phyloP scores from a whole-genome alignment of 2,888 invertebrate genomes.

The Balanococcus diminutus region DNA sequence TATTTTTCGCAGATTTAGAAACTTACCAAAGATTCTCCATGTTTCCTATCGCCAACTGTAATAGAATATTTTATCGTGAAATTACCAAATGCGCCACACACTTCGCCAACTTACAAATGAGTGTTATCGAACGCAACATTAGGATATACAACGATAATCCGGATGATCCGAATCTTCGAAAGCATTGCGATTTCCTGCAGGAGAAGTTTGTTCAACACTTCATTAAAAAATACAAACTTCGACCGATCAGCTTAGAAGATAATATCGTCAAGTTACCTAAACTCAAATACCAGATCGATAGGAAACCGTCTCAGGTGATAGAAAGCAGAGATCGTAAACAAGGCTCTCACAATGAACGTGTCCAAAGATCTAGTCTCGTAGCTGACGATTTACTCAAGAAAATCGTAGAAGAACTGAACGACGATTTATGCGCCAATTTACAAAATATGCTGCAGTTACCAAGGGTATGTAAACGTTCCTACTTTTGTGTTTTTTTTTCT shows the following conservation, averaged over 20 bases:
- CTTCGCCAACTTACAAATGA: neutral
- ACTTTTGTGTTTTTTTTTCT: too few species aligned
- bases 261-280: neutral
- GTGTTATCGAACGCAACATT: constrained; percentile 47
- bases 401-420: constrained; percentile 18
- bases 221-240: neutral
- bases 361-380: constrained; percentile 22
- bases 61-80: constrained; percentile 16
- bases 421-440: neutral
- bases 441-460: neutral
- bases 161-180: constrained; percentile 11
- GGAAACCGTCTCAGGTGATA: constrained; percentile 29
- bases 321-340: constrained; percentile 39
- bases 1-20: constrained; percentile 16
- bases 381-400: constrained; percentile 1
- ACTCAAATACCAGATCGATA: neutral
- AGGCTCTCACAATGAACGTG: constrained; percentile 39
- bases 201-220: constrained; percentile 27
- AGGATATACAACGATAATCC: neutral
- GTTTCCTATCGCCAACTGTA: neutral
- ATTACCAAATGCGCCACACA: neutral
- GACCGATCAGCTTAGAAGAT: constrained; percentile 2
- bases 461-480: too few species aligned
- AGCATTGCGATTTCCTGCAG: constrained; percentile 41
- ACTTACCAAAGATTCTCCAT: constrained; percentile 28